These are phyloP conservation scores for Dipus sagitta DNA, from an alignment of 2,797 vertebrate genomes.

Conservation along the genomic window DNA sequence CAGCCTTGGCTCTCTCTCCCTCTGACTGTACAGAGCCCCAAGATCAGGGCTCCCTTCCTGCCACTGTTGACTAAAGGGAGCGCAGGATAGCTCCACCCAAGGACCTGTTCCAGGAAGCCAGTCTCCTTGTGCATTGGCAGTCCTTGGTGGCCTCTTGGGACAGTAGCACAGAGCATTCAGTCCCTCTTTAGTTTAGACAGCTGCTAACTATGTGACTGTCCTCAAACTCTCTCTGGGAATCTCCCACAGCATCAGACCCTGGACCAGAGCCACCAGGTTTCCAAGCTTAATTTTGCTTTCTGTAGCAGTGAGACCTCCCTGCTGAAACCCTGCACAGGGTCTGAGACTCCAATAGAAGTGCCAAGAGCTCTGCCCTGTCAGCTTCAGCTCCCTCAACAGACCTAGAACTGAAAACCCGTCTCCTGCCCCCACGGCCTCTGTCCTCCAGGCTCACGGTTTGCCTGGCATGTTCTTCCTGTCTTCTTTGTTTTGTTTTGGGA, in stretches of 20 bases:
- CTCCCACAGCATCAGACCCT: neutral
- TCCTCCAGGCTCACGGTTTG: neutral
- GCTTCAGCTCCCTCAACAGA: neutral
- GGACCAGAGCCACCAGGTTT: neutral
- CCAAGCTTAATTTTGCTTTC: neutral
- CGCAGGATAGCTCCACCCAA: too few relatives aligned
- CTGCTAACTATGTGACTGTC: neutral
- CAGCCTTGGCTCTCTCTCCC: fast-evolving
- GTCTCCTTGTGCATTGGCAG: neutral
- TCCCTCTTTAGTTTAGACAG: neutral
- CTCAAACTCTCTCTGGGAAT: neutral
- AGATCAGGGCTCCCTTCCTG: fast-evolving
- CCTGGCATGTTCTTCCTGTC: neutral
- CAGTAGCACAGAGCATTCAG: neutral
- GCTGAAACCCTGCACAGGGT: neutral
- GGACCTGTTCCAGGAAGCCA: fast-evolving
- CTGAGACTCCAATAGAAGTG: neutral
- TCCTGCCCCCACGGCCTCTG: fast-evolving
- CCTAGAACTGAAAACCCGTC: neutral
- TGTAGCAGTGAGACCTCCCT: neutral
- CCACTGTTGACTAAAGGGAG: neutral
- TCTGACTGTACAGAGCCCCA: fast-evolving
- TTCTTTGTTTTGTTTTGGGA: neutral
- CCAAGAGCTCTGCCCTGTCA: neutral
- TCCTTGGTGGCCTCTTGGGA: neutral